Conservation (phyloP, 2,888 invertebrate species). For the Limnephilus marmoratus region DNA sequence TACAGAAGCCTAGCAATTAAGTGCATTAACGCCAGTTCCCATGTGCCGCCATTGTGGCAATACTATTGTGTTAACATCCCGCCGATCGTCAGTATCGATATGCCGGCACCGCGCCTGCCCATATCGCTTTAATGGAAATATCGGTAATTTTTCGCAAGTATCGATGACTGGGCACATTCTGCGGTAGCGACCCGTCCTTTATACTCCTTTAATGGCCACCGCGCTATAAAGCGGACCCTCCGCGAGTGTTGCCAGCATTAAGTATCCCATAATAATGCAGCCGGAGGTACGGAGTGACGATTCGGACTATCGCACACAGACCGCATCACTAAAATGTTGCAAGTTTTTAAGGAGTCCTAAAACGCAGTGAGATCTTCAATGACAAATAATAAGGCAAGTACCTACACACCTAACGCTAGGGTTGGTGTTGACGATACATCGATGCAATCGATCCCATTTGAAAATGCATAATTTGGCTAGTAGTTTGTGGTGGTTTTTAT, state of each 20-base stretch:
- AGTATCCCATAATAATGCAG: not conserved
- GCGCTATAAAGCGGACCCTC: constrained; percentile 27
- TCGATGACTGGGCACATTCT: constrained; percentile 40
- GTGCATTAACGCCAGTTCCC: not conserved
- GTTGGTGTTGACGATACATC: not conserved
- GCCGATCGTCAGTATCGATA: constrained; percentile 10
- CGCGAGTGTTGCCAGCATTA: not conserved
- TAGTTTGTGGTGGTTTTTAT: no score
- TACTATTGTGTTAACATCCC: not conserved
- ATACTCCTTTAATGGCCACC: constrained; percentile 39
- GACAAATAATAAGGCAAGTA: not conserved
- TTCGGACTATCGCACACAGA: not conserved
- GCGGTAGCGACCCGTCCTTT: constrained; percentile 45
- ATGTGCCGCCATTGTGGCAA: not conserved
- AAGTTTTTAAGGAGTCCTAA: not conserved
- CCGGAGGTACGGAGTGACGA: constrained; percentile 17
- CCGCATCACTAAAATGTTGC: constrained; percentile 30
- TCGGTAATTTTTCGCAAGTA: constrained; percentile 33
- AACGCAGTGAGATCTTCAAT: not conserved
- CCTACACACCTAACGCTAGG: not conserved
- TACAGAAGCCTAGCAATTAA: constrained; percentile 2
- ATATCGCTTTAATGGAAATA: constrained; percentile 38
- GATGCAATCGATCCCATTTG: no score
- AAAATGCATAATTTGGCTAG: no score
- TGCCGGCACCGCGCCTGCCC: not conserved